Evolutionary conservation across 2,113 vertebrate genomes (phyloP).

Genomic region (Polypterus senegalus): DNA sequence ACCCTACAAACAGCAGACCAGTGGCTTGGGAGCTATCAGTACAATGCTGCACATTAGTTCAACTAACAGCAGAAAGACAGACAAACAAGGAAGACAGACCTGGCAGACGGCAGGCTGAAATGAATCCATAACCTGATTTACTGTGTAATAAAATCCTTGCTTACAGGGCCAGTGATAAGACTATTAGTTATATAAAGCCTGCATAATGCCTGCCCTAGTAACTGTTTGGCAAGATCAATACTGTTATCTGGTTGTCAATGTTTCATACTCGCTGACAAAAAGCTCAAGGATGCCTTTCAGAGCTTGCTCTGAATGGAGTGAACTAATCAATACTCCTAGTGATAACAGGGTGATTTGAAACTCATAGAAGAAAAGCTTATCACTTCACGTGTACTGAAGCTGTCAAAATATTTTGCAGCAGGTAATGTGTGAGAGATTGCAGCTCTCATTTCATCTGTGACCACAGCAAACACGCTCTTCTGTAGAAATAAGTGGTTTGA

Average conservation of each 20-base stretch:
- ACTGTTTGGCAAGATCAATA: slow-evolving; percentile 51
- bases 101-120: neutral
- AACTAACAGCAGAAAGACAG: too few species aligned
- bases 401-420: slow-evolving; percentile 53
- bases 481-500: neutral
- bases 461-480: neutral
- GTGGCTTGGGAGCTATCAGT: too few species aligned
- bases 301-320: slow-evolving; percentile 36
- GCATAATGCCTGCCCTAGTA: slow-evolving; percentile 38
- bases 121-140: slow-evolving; percentile 6
- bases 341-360: slow-evolving; percentile 55
- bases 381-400: slow-evolving; percentile 37
- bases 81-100: too few species aligned
- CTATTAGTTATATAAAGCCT: slow-evolving; percentile 24
- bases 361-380: slow-evolving; percentile 46
- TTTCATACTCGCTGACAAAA: slow-evolving; percentile 44
- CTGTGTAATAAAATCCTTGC: slow-evolving; percentile 16
- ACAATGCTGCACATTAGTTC: too few species aligned
- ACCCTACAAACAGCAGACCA: too few species aligned
- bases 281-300: slow-evolving; percentile 37
- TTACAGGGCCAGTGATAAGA: slow-evolving; percentile 21
- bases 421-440: slow-evolving; percentile 38
- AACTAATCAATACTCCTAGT: slow-evolving; percentile 49
- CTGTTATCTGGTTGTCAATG: slow-evolving; percentile 57
- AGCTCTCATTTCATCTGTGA: slow-evolving; percentile 28